Percentiles rank a stretch among this genome's conserved stretches.
These are phyloP conservation scores for Araneus ventricosus DNA, from an alignment of 1,140 invertebrate species.

Conservation along the genomic window DNA sequence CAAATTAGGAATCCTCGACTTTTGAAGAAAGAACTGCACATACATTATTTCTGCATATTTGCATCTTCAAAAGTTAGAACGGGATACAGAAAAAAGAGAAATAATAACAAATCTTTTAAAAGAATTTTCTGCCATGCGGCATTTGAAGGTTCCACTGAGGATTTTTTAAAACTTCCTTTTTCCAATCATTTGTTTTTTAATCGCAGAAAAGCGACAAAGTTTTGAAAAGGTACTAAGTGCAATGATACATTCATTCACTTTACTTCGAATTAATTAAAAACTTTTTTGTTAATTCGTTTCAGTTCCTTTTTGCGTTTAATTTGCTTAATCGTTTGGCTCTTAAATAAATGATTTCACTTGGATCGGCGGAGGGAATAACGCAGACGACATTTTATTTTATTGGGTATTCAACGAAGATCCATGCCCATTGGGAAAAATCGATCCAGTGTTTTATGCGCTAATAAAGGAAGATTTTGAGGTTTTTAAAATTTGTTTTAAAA, in stretches of 20 bases:
- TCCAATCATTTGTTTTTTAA: conserved; percentile 15
- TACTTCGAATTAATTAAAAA: conserved; percentile 12
- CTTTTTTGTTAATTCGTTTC: neutral
- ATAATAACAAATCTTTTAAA: neutral
- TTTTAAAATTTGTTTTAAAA: neutral
- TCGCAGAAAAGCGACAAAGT: neutral
- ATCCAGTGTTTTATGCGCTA: neutral
- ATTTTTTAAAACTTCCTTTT: neutral
- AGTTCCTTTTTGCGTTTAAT: conserved; percentile 9
- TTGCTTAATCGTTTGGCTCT: conserved; percentile 42
- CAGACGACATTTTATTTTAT: conserved; percentile 10
- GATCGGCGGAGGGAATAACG: neutral
- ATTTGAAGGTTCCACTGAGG: neutral
- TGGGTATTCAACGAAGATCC: neutral
- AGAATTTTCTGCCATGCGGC: neutral
- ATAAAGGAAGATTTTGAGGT: neutral
- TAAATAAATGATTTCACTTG: conserved; percentile 42
- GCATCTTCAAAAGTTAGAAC: neutral
- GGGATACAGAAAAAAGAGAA: neutral
- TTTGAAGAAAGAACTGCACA: neutral
- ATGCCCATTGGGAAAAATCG: neutral
- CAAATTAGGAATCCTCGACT: neutral
- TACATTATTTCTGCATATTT: neutral
- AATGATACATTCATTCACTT: conserved; percentile 5
- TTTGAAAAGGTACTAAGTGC: conserved; percentile 33